These are phyloP conservation scores for Circaetus cinerascens DNA, from an alignment of 2,113 vertebrate genomes.

Conservation along the genomic window DNA sequence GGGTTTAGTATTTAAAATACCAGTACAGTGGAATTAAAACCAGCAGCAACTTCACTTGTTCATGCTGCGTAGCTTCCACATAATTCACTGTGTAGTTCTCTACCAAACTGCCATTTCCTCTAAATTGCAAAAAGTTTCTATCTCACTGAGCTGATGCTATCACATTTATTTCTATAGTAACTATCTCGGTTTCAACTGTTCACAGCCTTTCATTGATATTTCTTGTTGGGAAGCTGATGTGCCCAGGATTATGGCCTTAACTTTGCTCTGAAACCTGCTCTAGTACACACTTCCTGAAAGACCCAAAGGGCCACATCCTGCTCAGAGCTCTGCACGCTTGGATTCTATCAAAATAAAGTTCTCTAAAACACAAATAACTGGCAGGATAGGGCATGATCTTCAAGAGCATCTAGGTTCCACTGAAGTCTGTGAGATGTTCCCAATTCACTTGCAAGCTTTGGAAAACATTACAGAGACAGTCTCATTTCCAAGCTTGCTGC, in stretches of 20 bases:
- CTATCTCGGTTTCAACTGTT: background rate
- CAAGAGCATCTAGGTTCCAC: background rate
- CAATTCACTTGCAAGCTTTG: background rate
- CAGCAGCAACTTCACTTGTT: background rate
- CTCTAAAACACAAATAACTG: background rate
- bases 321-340: background rate
- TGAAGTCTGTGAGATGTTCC: background rate
- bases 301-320: background rate
- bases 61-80: background rate
- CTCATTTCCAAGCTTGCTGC: background rate
- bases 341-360: background rate
- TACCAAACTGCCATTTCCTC: background rate
- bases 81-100: background rate
- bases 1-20: background rate
- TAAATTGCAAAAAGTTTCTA: background rate
- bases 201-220: background rate
- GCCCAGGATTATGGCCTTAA: background rate
- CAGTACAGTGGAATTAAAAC: background rate
- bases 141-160: background rate
- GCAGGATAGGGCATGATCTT: background rate
- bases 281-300: background rate
- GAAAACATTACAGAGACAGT: background rate
- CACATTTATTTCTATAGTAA: constrained; percentile 8
- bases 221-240: background rate
- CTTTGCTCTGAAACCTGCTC: background rate